A percentile compares a stretch with the other conserved stretches of the same genome.
These are phyloP conservation scores for Stegodyphus dumicola DNA, from an alignment of 1,140 invertebrate species.

Conservation along the genomic window DNA sequence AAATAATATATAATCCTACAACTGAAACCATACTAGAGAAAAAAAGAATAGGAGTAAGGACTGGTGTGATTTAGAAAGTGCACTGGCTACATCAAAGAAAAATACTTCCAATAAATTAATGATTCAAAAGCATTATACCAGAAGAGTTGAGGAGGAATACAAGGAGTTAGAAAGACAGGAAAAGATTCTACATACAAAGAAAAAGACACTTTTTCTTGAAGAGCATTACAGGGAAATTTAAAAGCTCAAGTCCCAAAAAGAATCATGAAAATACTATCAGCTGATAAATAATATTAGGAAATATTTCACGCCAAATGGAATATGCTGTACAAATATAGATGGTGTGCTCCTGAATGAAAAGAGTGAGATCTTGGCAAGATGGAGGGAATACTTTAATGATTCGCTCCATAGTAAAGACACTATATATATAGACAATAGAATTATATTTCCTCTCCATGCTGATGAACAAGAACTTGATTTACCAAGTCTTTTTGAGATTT, in stretches of 20 bases:
- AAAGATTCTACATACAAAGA: neutral
- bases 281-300: slow-evolving; percentile 24
- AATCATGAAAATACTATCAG: slow-evolving; percentile 22
- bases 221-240: slow-evolving; percentile 14
- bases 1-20: neutral
- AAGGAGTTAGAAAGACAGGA: neutral
- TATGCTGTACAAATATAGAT: neutral
- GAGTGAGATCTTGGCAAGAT: neutral
- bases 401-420: neutral
- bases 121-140: neutral
- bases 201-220: slow-evolving; percentile 6
- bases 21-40: slow-evolving; percentile 13
- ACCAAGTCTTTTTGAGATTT: too few relatives aligned
- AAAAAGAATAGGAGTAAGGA: neutral
- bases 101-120: slow-evolving; percentile 16
- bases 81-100: slow-evolving; percentile 9
- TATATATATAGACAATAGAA: neutral
- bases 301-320: neutral
- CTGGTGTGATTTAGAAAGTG: slow-evolving; percentile 15
- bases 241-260: slow-evolving; percentile 15
- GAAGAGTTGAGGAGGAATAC: neutral
- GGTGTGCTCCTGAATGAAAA: neutral
- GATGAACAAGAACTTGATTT: too few relatives aligned
- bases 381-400: neutral
- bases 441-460: too few relatives aligned